Conservation (phyloP, 23 tunicate genomes). For the Ciona savignyi region DNA sequence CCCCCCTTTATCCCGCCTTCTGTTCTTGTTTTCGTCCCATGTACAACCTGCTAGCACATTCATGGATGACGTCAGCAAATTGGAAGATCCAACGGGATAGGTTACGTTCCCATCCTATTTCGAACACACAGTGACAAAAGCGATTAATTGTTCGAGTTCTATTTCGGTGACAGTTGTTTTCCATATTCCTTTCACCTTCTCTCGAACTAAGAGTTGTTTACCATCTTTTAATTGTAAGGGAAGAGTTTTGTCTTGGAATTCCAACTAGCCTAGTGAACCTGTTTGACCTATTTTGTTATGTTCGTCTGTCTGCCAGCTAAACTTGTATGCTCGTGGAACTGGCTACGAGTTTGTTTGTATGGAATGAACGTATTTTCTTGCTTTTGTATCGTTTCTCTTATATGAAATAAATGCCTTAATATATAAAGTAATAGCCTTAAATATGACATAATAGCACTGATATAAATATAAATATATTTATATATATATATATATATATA, state of each 20-base stretch:
- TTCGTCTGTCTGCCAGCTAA: no score
- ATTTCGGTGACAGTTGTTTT: neutral
- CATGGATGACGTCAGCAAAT: neutral
- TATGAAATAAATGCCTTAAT: no score
- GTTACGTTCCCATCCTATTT: neutral
- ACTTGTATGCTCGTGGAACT: no score
- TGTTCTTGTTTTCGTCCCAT: neutral
- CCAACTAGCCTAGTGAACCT: no score
- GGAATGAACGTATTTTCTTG: no score
- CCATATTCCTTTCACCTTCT: neutral
- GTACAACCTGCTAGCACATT: neutral
- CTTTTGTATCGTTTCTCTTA: no score
- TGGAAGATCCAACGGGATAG: neutral
- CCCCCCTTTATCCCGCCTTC: neutral
- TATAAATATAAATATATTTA: no score
- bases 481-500: no score
- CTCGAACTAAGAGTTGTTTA: neutral
- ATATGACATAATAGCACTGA: no score
- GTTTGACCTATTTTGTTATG: no score
- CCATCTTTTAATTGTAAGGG: neutral
- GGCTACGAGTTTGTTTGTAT: no score
- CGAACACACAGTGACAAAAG: neutral
- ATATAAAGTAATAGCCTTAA: no score
- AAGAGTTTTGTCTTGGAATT: neutral
- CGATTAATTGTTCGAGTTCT: neutral